A percentile compares a stretch with the other conserved stretches of the same genome.
These are phyloP conservation scores for Gavia stellata DNA, from an alignment of 2,113 vertebrate species.

Conservation along the genomic window DNA sequence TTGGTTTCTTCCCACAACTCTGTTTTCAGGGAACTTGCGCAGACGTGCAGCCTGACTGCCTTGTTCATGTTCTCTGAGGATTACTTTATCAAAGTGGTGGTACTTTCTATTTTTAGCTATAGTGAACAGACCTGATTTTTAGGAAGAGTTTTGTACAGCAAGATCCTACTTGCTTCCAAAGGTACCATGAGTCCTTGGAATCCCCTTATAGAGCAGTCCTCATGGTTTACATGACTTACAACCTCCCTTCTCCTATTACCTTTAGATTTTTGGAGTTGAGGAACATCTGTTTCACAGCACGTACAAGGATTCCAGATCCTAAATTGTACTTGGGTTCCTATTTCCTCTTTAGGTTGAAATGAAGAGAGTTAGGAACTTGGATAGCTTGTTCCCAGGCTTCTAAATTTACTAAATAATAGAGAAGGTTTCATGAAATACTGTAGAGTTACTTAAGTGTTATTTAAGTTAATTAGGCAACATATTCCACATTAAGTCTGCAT, in stretches of 20 bases:
- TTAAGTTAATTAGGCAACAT: neutral
- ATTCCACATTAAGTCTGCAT: neutral
- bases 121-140: neutral
- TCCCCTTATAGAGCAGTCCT: neutral
- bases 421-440: neutral
- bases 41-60: neutral
- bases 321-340: neutral
- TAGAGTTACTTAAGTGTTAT: neutral
- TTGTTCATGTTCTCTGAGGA: neutral
- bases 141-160: neutral
- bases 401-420: neutral
- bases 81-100: neutral
- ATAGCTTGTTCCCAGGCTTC: neutral
- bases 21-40: neutral
- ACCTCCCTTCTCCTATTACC: neutral
- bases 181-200: neutral
- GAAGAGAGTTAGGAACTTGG: neutral
- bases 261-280: neutral
- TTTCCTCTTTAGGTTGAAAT: neutral
- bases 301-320: neutral
- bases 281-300: neutral
- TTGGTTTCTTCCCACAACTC: neutral
- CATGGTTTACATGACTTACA: neutral
- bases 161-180: neutral
- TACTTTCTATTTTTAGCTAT: neutral